A percentile compares a stretch with the other conserved stretches of the same genome.
These are phyloP conservation scores for human DNA, from an alignment of 2,113 vertebrate species.

Conservation along the genomic window GRCh38 chr3:47509001-47509500, in stretches of 20 bases:
- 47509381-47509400: not conserved
- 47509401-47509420: not conserved
- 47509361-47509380: not conserved
- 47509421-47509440: not conserved
- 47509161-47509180: too few species aligned
- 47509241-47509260: too few species aligned
- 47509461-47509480: not conserved
- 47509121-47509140: too few species aligned
- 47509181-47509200: too few species aligned
- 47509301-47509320: not conserved
- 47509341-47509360: not conserved
- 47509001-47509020: too few species aligned
- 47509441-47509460: not conserved
- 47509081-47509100: too few species aligned
- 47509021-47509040: too few species aligned
- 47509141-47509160: too few species aligned
- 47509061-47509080: too few species aligned
- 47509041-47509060: too few species aligned
- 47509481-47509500: not conserved
- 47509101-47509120: fast-evolving
- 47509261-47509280: not conserved
- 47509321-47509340: not conserved
- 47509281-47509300: not conserved
- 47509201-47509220: too few species aligned
- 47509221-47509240: too few species aligned